Evolutionary conservation across 2,113 vertebrate genomes (phyloP), one percentile per base, ranked within the genome.

Genomic region (Enhydra lutris): DNA sequence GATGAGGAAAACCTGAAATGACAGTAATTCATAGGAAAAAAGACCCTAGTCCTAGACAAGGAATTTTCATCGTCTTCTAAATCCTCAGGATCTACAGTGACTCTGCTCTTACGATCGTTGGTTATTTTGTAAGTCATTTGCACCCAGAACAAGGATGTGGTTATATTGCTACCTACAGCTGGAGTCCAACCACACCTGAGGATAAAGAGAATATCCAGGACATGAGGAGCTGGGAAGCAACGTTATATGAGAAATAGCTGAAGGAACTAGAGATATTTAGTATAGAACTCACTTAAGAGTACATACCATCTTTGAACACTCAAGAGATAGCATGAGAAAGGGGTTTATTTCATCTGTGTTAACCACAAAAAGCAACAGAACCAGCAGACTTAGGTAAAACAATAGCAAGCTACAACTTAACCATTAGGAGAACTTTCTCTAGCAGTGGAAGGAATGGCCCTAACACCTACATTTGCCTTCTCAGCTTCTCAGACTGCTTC

Each of bases 391-490:
- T n/a, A 76, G 39, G 31, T 65, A 36, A 89, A 89, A 95, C 65
- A 26, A 31, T 69, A 10, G 15, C 34, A 98, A 93, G 31, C 42
- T 89, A 31, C 3, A 45, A 76, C 3, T 65, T 42, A 82, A 59
- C 7, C 17, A 3, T 87, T 26, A 47, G 65, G 6, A 61, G 91
- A 97, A 85, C 36, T 55, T 93, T 93, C 79, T 85, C 83, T 82
- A 94, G 55, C 59, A 87, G 36, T 8, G 11, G 57, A 90, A 95
- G 24, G 52, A 96, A 94, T 29, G 23, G 14, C 50, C 1, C 1
- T 20, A 85, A 89, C 15, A 95, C 97, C 98, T 98, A 99, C 99
- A 99, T 99, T 98, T 99, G 99, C 97, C 99, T 99, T 98, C 98
- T 99, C 26, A 85, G 97, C 24, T 90, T 90, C 67, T 92, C 97